Evolutionary conservation across 2,113 vertebrate genomes (phyloP).

Genomic region (Dasyprocta punctata): DNA sequence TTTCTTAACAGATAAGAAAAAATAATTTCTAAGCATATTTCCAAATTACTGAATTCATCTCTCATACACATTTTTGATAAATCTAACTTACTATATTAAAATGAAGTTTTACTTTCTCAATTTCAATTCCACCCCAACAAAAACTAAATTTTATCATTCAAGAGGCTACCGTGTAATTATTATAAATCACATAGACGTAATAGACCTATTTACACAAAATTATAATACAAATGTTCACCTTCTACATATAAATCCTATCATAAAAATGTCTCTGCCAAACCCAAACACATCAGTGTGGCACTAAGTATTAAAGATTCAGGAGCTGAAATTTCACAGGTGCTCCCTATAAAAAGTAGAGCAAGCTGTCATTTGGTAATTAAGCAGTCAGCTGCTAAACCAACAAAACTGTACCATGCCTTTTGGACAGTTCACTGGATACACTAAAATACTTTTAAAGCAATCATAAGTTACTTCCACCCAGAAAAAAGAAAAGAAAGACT

Average conservation of each 20-base stretch:
- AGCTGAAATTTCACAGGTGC: background rate
- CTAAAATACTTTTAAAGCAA: slow-evolving; percentile 21
- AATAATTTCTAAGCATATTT: slow-evolving; percentile 25
- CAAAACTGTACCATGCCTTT: background rate
- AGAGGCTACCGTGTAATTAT: background rate
- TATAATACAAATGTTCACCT: background rate
- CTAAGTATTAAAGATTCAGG: background rate
- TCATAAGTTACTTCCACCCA: background rate
- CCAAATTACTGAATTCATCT: slow-evolving; percentile 11
- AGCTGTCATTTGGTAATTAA: background rate
- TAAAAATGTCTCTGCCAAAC: background rate
- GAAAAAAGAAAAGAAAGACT: background rate
- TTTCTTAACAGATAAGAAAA: background rate
- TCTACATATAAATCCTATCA: background rate
- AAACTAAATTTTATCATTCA: slow-evolving; percentile 9
- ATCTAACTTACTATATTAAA: background rate
- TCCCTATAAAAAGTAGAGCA: background rate
- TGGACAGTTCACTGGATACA: background rate
- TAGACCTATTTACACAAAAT: background rate
- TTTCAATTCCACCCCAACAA: background rate
- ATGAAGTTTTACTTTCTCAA: slow-evolving; percentile 35
- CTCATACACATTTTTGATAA: slow-evolving; percentile 18
- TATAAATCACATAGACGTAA: background rate
- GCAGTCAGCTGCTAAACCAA: background rate
- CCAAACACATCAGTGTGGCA: background rate